phyloP scores from a whole-genome alignment of 2,888 invertebrate species.

The Pristionchus entomophagus region DNA sequence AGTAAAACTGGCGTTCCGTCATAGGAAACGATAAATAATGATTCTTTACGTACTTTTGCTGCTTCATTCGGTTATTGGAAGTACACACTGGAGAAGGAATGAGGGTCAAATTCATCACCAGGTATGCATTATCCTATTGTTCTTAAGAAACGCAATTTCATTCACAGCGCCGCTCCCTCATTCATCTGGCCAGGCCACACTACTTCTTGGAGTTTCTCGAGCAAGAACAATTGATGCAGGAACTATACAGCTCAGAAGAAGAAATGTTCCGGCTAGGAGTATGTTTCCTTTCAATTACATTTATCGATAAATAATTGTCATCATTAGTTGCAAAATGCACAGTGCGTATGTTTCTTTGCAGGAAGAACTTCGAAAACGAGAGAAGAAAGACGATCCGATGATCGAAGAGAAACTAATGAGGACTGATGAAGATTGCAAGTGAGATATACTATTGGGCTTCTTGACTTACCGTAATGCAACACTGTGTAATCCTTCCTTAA shows the following conservation, averaged over 20 bases:
- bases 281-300: background rate
- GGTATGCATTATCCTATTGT: background rate
- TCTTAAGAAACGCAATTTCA: background rate
- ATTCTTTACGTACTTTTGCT: slow-evolving; percentile 2
- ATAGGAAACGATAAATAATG: background rate
- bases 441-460: slow-evolving; percentile 41
- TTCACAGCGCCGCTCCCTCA: slow-evolving; percentile 23
- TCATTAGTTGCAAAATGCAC: background rate
- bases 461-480: background rate
- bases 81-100: slow-evolving; percentile 38
- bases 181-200: slow-evolving; percentile 32
- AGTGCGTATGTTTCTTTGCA: background rate
- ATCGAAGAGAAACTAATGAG: slow-evolving; percentile 60
- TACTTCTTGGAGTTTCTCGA: slow-evolving; percentile 33
- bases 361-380: slow-evolving; percentile 45
- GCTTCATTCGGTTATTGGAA: background rate
- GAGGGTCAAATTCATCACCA: slow-evolving; percentile 17
- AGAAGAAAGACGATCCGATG: slow-evolving; percentile 59
- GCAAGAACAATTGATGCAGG: slow-evolving; percentile 27
- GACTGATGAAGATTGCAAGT: slow-evolving; percentile 57
- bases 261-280: slow-evolving; percentile 28
- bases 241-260: slow-evolving; percentile 2
- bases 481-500: background rate
- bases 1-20: background rate
- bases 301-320: no score